phyloP scores from a whole-genome alignment of 2,797 vertebrate genomes.

The Carcharodon carcharias region DNA sequence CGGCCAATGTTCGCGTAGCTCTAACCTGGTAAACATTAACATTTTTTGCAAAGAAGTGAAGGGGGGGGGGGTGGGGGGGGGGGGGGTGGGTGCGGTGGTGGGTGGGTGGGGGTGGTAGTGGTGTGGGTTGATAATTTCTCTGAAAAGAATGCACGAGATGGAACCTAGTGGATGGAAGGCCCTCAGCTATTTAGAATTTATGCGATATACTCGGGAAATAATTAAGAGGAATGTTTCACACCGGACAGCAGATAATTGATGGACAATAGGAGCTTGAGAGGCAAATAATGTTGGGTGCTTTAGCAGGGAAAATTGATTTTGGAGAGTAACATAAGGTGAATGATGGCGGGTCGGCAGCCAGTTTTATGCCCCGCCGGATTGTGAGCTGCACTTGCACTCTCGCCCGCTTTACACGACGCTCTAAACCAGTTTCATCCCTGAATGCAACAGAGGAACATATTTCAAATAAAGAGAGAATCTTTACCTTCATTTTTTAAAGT shows the following conservation, averaged over 20 bases:
- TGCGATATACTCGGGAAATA: background rate
- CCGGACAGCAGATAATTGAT: background rate
- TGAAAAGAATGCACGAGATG: background rate
- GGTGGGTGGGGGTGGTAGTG: too few species aligned
- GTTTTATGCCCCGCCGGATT: too few species aligned
- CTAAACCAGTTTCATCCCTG: background rate
- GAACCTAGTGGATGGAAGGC: background rate
- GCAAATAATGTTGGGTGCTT: background rate
- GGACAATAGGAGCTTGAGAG: background rate
- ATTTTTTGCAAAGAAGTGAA: background rate
- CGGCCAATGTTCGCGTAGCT: background rate
- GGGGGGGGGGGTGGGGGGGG: too few species aligned
- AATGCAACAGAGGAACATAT: background rate
- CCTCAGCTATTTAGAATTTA: background rate
- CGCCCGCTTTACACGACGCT: background rate
- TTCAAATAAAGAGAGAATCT: background rate
- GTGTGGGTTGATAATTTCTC: background rate
- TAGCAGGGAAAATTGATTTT: background rate
- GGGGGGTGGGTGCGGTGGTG: too few species aligned
- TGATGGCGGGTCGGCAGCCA: background rate
- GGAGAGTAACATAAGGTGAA: background rate
- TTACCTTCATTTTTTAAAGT: background rate
- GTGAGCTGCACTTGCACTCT: background rate
- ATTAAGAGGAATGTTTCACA: background rate
- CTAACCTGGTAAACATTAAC: rapidly evolving